These are phyloP conservation scores for Rousettus leschenaultii DNA, from an alignment of 2,113 vertebrate genomes.

Conservation along the genomic window DNA sequence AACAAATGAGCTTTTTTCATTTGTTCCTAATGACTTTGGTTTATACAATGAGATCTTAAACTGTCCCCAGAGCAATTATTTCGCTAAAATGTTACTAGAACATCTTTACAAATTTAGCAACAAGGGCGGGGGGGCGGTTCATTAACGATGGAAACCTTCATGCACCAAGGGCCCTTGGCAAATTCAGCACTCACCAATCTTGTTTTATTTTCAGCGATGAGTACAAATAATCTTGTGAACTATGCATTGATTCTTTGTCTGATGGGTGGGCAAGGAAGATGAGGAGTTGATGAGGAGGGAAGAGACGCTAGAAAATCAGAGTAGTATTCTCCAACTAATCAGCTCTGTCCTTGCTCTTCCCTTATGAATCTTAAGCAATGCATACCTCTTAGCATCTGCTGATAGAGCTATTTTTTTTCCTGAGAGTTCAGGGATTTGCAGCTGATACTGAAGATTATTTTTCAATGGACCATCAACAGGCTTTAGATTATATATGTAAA, in stretches of 20 bases:
- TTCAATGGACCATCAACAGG: neutral
- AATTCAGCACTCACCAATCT: neutral
- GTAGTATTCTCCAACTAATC: neutral
- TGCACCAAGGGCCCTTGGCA: neutral
- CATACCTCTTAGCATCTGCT: neutral
- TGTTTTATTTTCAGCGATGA: slow-evolving; percentile 40
- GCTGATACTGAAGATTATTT: neutral
- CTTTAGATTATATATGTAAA: neutral
- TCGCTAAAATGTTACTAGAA: slow-evolving; percentile 56
- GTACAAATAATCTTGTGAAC: slow-evolving; percentile 19
- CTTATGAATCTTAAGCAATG: neutral
- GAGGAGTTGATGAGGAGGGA: neutral
- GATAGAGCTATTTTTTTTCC: neutral
- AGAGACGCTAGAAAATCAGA: neutral
- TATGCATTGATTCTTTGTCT: slow-evolving; percentile 32
- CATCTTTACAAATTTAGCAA: slow-evolving; percentile 33
- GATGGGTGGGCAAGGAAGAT: neutral
- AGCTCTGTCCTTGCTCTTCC: neutral
- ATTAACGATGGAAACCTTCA: slow-evolving; percentile 43
- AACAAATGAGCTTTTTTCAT: slow-evolving; percentile 71
- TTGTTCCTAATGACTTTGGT: slow-evolving; percentile 66
- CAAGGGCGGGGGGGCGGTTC: neutral
- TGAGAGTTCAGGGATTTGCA: neutral
- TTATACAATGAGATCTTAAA: slow-evolving; percentile 71
- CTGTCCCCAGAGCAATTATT: slow-evolving; percentile 61